Conservation (phyloP, 2,113 vertebrate genomes). For the Bungarus multicinctus region DNA sequence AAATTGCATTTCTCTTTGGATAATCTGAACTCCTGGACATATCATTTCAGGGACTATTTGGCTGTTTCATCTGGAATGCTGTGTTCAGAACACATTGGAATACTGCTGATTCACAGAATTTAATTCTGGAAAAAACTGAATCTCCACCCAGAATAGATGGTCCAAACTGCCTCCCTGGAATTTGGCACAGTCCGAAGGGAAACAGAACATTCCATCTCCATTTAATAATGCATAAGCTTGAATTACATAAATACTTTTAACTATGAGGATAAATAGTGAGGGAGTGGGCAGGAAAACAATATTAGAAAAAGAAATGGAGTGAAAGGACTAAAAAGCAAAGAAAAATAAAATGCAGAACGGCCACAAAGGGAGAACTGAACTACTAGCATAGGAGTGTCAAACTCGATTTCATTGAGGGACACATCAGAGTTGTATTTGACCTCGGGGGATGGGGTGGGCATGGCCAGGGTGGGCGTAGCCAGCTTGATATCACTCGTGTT, state of each 20-base stretch:
- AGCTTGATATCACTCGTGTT: too few species aligned
- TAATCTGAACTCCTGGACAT: not conserved
- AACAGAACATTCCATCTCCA: not conserved
- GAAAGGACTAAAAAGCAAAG: not conserved
- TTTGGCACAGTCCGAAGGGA: not conserved
- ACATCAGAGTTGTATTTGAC: too few species aligned
- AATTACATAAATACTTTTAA: not conserved
- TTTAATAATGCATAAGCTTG: not conserved
- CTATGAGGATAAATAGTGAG: not conserved
- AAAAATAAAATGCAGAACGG: not conserved
- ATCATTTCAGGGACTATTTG: not conserved
- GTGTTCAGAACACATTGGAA: not conserved
- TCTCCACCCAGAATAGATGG: not conserved
- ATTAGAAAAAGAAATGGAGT: not conserved
- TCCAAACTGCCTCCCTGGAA: not conserved
- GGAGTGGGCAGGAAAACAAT: not conserved
- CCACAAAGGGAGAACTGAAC: not conserved
- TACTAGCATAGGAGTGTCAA: not conserved
- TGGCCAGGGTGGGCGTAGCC: too few species aligned
- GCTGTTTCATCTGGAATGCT: not conserved
- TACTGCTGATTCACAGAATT: not conserved
- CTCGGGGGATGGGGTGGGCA: too few species aligned
- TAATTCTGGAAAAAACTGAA: not conserved
- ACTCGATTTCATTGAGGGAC: too few species aligned
- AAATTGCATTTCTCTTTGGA: not conserved